These are phyloP conservation scores for Anguilla marmorata DNA, from an alignment of 2,797 vertebrate genomes.

Conservation along the genomic window DNA sequence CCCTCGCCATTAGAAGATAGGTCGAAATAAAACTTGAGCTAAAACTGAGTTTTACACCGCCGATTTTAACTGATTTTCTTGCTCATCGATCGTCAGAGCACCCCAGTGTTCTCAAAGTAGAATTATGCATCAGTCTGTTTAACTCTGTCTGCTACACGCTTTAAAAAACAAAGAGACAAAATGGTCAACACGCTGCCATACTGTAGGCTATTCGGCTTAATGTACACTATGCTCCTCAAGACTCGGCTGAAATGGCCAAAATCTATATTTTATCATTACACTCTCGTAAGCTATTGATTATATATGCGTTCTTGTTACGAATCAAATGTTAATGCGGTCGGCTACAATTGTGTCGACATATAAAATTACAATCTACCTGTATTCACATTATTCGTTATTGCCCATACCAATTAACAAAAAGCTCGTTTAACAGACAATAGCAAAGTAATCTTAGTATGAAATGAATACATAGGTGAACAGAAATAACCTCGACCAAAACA, in stretches of 20 bases:
- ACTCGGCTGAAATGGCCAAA: background rate
- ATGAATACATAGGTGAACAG: background rate
- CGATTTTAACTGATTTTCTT: background rate
- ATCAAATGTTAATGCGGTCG: background rate
- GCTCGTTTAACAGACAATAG: background rate
- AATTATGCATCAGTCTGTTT: background rate
- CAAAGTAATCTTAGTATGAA: no score
- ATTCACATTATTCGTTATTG: background rate
- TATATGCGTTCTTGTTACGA: background rate
- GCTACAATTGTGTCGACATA: background rate
- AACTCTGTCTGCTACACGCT: background rate
- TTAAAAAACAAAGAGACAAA: background rate
- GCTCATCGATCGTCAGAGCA: background rate
- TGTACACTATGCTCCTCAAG: background rate
- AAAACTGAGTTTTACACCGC: background rate
- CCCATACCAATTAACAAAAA: background rate
- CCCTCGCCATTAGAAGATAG: background rate
- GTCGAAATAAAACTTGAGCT: background rate
- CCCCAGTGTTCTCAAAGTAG: background rate
- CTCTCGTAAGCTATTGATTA: background rate
- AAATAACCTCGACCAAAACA: conserved; percentile 4
- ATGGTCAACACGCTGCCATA: background rate
- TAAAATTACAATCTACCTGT: background rate
- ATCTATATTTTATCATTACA: background rate
- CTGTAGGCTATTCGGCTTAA: background rate